Percentiles rank a stretch among this genome's conserved stretches.
Evolutionary conservation across 2,113 vertebrate genomes (phyloP).

Genomic region (Monopterus albus): DNA sequence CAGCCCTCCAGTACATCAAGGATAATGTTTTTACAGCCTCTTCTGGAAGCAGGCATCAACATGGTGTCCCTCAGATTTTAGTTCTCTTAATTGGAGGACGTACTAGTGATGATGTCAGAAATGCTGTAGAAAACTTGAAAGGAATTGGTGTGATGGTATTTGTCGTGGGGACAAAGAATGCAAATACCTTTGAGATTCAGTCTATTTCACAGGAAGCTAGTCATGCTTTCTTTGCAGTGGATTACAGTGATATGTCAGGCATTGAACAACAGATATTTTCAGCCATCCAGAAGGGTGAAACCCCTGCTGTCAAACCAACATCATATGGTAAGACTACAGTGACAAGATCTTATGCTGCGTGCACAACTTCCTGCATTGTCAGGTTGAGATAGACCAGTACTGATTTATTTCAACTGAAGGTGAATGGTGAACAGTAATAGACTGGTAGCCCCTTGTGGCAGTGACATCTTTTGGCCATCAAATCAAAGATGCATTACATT

Average conservation of each 20-base stretch:
- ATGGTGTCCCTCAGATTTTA: slow-evolving; percentile 87
- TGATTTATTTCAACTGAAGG: background rate
- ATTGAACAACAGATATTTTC: slow-evolving; percentile 71
- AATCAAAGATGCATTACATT: background rate
- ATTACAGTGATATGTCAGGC: slow-evolving; percentile 76
- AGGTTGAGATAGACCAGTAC: background rate
- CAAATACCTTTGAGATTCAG: slow-evolving; percentile 84
- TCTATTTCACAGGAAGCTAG: slow-evolving; percentile 81
- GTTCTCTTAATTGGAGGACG: slow-evolving; percentile 87
- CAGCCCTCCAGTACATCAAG: slow-evolving; percentile 84
- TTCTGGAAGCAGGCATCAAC: slow-evolving; percentile 87
- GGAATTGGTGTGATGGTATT: slow-evolving; percentile 82
- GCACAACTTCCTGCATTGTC: background rate
- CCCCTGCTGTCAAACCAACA: slow-evolving; percentile 8
- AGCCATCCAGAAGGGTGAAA: slow-evolving; percentile 31
- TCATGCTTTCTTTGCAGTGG: slow-evolving; percentile 80
- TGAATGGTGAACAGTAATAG: background rate
- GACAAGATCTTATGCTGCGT: background rate
- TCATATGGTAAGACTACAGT: slow-evolving; percentile 64
- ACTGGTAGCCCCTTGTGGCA: background rate
- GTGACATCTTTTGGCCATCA: background rate
- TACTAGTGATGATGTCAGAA: slow-evolving; percentile 84
- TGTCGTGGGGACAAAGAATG: slow-evolving; percentile 84
- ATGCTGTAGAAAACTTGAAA: slow-evolving; percentile 77
- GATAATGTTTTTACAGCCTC: slow-evolving; percentile 84